Evolutionary conservation across 2,113 vertebrate genomes (phyloP), one percentile per base, ranked within the genome.

Genomic region (Ellobius talpinus): DNA sequence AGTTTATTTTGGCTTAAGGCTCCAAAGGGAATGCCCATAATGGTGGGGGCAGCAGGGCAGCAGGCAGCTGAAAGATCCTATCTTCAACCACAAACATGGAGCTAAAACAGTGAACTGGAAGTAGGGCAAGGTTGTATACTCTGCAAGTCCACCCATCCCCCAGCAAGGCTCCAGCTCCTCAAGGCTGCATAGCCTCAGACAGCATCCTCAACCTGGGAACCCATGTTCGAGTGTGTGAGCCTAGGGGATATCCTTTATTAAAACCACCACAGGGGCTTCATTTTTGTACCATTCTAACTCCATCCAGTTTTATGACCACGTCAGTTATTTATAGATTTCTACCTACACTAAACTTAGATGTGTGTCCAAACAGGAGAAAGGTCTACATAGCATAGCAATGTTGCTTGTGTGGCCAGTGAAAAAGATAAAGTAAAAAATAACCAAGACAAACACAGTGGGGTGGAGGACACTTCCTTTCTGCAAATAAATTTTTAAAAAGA

Each of bases 251-350:
- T 29, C 17, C 81, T 26, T 63, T 42, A 84, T 84, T 63, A 84
- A 84, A 84, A 84, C 81, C n/a, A 42, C n/a, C 58, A 42, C 58
- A 84, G 58, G 24, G 17, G 24, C 66, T 66, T 47, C 9, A 87
- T 91, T 82, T 97, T 89, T 94, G 89, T 91, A 66, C 3, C 77
- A 17, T 70, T 42, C 61, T 72, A 93, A 89, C 14, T 82, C 29
- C 78, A 86, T 76, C n/a, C 68, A 96, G 61, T 78, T 94, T 89
- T 70, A 95, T 86, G n/a, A n/a, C 45, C 65, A 77, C 76, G 45
- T 82, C 61, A 47, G 82, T 91, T 87, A 93, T 87, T 93, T 94
- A 93, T 45, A 96, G 50, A 58, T 93, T 82, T 68, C 52, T 61
- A 58, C 68, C 87, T 66, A 55, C 45, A 24, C 88, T 95, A 52